Evolutionary conservation across 53 echinoderm and acorn worm genomes (phyloP), one percentile per base, ranked within the genome.

Genomic region (Echinometra lucunter): DNA sequence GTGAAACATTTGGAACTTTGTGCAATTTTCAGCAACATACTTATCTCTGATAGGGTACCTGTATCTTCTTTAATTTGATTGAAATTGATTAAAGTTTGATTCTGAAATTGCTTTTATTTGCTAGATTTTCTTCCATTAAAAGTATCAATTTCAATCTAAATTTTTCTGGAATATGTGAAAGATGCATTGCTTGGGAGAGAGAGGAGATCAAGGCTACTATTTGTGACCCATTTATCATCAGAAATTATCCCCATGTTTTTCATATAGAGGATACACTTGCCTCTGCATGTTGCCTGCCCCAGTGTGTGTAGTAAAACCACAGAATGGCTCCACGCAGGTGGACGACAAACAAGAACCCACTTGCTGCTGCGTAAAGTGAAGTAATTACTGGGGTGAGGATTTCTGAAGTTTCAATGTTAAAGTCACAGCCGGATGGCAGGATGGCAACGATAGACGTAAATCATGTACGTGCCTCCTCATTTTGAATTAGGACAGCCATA

Each of bases 341-440:
- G 57, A 8, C 49, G 60, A 34, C 57, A 89, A 89, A 58, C 89
- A 89, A 89, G 89, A 37, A 53, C 37, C 89, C 89, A 60, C 21
- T 37, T 37, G 89, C 89, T 89, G 57, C 34, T 60, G 25, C 38
- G 89, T 34, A 37, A 58, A 89, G 89, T 89, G 89, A 89, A 89
- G 2, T 60, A 37, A 89, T 58, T 34, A 89, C 37, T 15, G 23
- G 35, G 49, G 3, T 21, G 8, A 27, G 85, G 47, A 49, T 85
- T 85, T 85, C 27, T 85, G 85, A 58, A 58, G 60, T 89, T 60
- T 89, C 89, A 89, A 89, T 89, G 89, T 89, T 89, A 89, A 89
- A 89, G 60, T 89, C 89, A 85, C 85, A 85, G 85, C 49, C 49
- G n/a, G 19, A 47, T 45, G 27, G 3, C 3, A n/a, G 30, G 49